phyloP scores from a whole-genome alignment of 2,888 invertebrate species.

The Lymantria monacha region DNA sequence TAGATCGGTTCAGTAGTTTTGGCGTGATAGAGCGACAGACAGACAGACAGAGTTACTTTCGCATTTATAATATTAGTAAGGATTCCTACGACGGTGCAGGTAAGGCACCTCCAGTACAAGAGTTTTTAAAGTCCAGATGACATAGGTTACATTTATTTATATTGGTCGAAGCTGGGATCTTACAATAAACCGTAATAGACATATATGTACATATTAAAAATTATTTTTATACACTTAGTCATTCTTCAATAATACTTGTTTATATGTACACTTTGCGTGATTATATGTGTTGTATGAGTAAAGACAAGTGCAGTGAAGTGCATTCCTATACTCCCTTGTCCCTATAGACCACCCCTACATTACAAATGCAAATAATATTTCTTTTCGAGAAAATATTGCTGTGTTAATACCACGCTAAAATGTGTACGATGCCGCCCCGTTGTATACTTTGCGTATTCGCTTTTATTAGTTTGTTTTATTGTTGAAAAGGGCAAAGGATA shows the following conservation, averaged over 20 bases:
- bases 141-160: too few species aligned
- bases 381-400: slow-evolving; percentile 72
- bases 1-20: too few species aligned
- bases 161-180: too few species aligned
- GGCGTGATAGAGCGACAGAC: too few species aligned
- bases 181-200: too few species aligned
- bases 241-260: not conserved
- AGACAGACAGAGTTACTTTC: too few species aligned
- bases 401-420: slow-evolving; percentile 75
- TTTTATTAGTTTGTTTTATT: slow-evolving; percentile 71
- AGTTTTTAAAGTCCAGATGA: too few species aligned
- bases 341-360: slow-evolving; percentile 49
- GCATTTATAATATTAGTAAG: too few species aligned
- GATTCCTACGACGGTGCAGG: too few species aligned
- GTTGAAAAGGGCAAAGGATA: slow-evolving; percentile 53
- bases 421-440: slow-evolving; percentile 57
- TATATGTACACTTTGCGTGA: slow-evolving; percentile 17
- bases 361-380: slow-evolving; percentile 77
- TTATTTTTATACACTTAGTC: too few species aligned
- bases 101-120: too few species aligned
- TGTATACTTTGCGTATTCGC: slow-evolving; percentile 64
- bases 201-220: too few species aligned
- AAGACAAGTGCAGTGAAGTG: slow-evolving; percentile 58
- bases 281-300: slow-evolving; percentile 27
- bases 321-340: slow-evolving; percentile 63